Percentiles rank a stretch among this genome's conserved stretches.
Evolutionary conservation across 2,113 vertebrate genomes (phyloP).

Genomic region (Gallinago jamesoni): DNA sequence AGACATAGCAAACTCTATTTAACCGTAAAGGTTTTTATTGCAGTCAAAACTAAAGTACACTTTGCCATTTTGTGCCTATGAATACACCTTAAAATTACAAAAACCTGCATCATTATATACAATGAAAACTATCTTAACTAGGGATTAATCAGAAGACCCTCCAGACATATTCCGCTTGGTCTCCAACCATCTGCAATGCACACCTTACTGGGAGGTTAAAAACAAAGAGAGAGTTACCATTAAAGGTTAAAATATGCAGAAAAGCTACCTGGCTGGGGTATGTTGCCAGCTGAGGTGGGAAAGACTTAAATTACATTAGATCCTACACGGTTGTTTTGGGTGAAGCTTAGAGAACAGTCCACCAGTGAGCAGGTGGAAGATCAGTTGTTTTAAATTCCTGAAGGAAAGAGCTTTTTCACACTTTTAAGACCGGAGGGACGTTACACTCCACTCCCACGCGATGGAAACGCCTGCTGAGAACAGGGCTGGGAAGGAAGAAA

Average conservation of each 20-base stretch:
- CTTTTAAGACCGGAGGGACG: background rate
- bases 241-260: background rate
- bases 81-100: background rate
- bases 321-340: background rate
- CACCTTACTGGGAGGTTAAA: background rate
- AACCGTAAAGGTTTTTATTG: background rate
- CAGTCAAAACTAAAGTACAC: background rate
- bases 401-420: slow-evolving; percentile 18
- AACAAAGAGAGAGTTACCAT: background rate
- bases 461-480: background rate
- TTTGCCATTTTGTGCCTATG: background rate
- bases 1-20: background rate
- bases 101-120: background rate
- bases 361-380: background rate
- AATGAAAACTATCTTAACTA: background rate
- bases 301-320: background rate
- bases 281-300: background rate
- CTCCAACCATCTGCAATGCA: background rate
- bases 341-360: background rate
- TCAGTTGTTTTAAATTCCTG: background rate
- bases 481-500: background rate
- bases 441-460: background rate
- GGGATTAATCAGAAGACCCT: background rate
- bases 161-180: background rate
- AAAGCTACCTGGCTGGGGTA: background rate